Evolutionary conservation across 2,888 invertebrate species (phyloP).

Genomic region (Hydropsyche betteni): DNA sequence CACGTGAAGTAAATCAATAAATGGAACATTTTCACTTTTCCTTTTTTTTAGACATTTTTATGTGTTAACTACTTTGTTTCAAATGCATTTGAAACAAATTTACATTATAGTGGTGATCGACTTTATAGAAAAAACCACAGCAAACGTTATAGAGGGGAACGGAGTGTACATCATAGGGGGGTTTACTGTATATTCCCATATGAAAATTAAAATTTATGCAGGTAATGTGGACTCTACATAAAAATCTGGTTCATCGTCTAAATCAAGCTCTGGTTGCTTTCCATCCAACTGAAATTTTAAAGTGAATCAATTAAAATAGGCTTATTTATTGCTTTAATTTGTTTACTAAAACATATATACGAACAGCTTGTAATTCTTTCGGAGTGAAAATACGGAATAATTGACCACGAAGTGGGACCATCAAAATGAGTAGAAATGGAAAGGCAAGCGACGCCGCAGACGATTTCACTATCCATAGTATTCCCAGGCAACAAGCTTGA

Average conservation of each 20-base stretch:
- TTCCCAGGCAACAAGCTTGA: slow-evolving; percentile 79
- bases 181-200: too few relatives aligned
- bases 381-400: slow-evolving; percentile 79
- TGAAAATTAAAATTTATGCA: slow-evolving; percentile 63
- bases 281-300: slow-evolving; percentile 78
- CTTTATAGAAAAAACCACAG: too few relatives aligned
- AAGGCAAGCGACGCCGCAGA: slow-evolving; percentile 88
- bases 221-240: slow-evolving; percentile 90
- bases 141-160: too few relatives aligned
- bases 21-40: too few relatives aligned
- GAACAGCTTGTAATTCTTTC: slow-evolving; percentile 85
- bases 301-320: neutral
- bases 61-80: too few relatives aligned
- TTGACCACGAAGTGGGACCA: slow-evolving; percentile 86
- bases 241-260: slow-evolving; percentile 92
- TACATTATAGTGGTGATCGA: too few relatives aligned
- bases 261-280: slow-evolving; percentile 79
- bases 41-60: too few relatives aligned
- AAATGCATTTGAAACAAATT: too few relatives aligned
- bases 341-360: slow-evolving; percentile 54
- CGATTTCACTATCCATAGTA: slow-evolving; percentile 90
- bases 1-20: too few relatives aligned
- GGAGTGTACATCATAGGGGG: too few relatives aligned
- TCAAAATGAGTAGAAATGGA: slow-evolving; percentile 91
- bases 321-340: neutral